Conservation (phyloP, 2,888 invertebrate genomes). For the Tinea semifulvella region DNA sequence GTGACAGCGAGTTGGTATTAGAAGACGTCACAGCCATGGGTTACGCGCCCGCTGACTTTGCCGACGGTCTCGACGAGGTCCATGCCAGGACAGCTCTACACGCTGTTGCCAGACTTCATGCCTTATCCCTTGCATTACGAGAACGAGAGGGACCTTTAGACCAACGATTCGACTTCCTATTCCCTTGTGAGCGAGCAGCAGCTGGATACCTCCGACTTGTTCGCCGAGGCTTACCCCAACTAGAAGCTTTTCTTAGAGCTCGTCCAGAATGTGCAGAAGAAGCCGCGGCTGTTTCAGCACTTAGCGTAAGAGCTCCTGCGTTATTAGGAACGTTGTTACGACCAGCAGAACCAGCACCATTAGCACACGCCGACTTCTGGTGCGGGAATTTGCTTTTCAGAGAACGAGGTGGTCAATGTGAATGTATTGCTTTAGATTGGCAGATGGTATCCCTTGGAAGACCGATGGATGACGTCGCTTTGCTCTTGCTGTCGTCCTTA, state of each 20-base stretch:
- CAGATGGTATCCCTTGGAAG: conserved; percentile 84
- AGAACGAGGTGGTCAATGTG: conserved; percentile 55
- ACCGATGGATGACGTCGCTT: conserved; percentile 81
- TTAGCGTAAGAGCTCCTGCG: conserved; percentile 75
- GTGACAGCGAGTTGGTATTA: conserved; percentile 73
- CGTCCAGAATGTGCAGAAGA: conserved; percentile 70
- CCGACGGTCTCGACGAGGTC: conserved; percentile 69
- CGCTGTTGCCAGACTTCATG: conserved; percentile 78
- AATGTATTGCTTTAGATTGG: conserved; percentile 82
- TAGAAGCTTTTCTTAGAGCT: conserved; percentile 75
- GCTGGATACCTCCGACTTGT: conserved; percentile 83
- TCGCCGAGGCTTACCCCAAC: conserved; percentile 78
- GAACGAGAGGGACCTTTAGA: conserved; percentile 57
- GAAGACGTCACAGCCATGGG: conserved; percentile 76
- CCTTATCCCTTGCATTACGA: conserved; percentile 69
- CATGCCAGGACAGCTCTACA: conserved; percentile 75
- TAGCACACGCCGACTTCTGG: conserved; percentile 88
- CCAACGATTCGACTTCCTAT: conserved; percentile 70
- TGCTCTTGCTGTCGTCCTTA: conserved; percentile 76
- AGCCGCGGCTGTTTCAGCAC: conserved; percentile 69
- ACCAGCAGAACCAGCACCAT: conserved; percentile 78
- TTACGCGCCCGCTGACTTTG: conserved; percentile 73
- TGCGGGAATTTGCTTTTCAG: conserved; percentile 80
- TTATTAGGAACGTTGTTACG: conserved; percentile 75
- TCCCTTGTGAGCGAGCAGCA: conserved; percentile 80